Conservation (phyloP, 2,888 invertebrate species). For the Tetramorium bicarinatum region DNA sequence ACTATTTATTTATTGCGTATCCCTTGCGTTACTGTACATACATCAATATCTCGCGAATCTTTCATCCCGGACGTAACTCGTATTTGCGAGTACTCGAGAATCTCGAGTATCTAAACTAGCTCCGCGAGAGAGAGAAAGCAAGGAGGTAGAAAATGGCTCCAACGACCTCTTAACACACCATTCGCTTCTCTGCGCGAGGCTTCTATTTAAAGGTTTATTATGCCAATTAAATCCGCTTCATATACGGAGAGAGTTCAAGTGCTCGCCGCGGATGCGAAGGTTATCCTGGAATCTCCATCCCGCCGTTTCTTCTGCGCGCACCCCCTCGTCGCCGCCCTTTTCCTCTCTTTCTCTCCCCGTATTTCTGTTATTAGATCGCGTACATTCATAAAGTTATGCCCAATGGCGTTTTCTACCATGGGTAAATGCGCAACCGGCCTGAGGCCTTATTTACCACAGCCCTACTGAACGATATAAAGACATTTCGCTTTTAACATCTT, state of each 20-base stretch:
- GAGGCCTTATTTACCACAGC: not conserved
- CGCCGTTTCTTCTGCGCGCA: slow-evolving; percentile 26
- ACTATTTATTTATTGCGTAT: slow-evolving; percentile 24
- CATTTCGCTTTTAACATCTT: not conserved
- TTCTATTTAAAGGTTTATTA: slow-evolving; percentile 70
- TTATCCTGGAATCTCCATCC: slow-evolving; percentile 53
- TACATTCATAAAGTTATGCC: slow-evolving; percentile 34
- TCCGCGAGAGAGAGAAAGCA: slow-evolving; percentile 23
- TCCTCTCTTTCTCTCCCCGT: not conserved
- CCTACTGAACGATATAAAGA: slow-evolving; percentile 7
- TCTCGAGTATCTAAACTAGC: slow-evolving; percentile 48
- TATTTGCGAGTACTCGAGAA: slow-evolving; percentile 18
- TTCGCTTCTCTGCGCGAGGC: slow-evolving; percentile 55
- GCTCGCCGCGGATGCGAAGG: slow-evolving; percentile 43
- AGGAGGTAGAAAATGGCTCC: slow-evolving; percentile 47
- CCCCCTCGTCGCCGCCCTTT: not conserved
- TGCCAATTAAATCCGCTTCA: slow-evolving; percentile 71
- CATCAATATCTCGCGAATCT: slow-evolving; percentile 45
- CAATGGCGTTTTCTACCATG: not conserved
- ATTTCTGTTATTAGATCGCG: slow-evolving; percentile 51
- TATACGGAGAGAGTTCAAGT: slow-evolving; percentile 49
- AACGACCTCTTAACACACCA: slow-evolving; percentile 66
- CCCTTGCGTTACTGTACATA: not conserved
- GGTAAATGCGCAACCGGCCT: not conserved
- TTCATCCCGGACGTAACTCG: slow-evolving; percentile 6